A percentile compares a stretch with the other conserved stretches of the same genome.
phyloP scores from a whole-genome alignment of 1,140 invertebrate genomes.

The Heterodera schachtii region DNA sequence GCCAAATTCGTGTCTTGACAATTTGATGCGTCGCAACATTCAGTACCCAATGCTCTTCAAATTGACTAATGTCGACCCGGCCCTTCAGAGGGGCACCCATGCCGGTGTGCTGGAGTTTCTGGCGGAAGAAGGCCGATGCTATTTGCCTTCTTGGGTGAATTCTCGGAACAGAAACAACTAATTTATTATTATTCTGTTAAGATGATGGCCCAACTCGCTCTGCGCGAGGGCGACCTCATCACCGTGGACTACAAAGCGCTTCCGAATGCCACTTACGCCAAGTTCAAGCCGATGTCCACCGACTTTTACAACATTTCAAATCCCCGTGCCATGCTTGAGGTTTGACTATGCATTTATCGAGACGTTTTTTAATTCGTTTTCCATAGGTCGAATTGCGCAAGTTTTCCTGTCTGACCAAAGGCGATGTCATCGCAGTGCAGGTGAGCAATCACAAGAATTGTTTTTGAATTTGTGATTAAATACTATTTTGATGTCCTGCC shows the following conservation, averaged over 20 bases:
- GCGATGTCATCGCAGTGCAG: slow-evolving; percentile 93
- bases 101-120: slow-evolving; percentile 98
- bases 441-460: no score
- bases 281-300: slow-evolving; percentile 91
- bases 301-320: slow-evolving; percentile 98
- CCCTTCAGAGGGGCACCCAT: slow-evolving; percentile 77
- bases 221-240: slow-evolving; percentile 86
- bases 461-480: no score
- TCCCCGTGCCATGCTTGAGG: slow-evolving; percentile 86
- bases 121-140: slow-evolving; percentile 96
- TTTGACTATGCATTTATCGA: neutral
- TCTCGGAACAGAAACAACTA: neutral
- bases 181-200: no score
- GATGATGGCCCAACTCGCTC: slow-evolving; percentile 96
- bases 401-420: slow-evolving; percentile 93
- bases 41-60: slow-evolving; percentile 99
- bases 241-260: slow-evolving; percentile 85
- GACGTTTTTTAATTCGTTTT: neutral
- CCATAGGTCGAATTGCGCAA: slow-evolving; percentile 82
- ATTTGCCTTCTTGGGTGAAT: slow-evolving; percentile 90
- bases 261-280: slow-evolving; percentile 92
- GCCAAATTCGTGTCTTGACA: slow-evolving; percentile 60
- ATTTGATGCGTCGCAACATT: slow-evolving; percentile 78
- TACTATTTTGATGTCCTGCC: neutral
- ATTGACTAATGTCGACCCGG: slow-evolving; percentile 79